Conservation (phyloP, 2,797 vertebrate genomes). For the Oryzias sinensis region DNA sequence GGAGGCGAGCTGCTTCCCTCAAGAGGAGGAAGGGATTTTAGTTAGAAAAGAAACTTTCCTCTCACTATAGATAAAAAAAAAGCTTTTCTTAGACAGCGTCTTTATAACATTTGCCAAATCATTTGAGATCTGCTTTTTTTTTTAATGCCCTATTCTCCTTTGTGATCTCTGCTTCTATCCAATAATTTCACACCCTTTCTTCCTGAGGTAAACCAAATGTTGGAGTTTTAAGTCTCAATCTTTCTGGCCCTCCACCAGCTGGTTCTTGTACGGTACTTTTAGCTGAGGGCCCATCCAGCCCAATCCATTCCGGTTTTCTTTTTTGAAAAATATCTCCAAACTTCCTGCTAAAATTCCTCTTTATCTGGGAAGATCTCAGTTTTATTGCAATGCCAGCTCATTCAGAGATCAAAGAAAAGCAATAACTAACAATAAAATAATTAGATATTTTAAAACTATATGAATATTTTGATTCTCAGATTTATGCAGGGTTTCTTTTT, state of each 20-base stretch:
- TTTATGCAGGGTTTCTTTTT: too few relatives aligned
- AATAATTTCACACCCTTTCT: neutral
- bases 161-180: neutral
- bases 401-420: neutral
- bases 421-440: too few relatives aligned
- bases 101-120: too few relatives aligned
- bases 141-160: neutral
- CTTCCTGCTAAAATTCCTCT: constrained; percentile 3
- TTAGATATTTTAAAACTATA: too few relatives aligned
- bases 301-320: neutral
- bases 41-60: too few relatives aligned
- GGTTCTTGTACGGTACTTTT: neutral
- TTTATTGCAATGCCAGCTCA: constrained; percentile 17
- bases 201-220: neutral
- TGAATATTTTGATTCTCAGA: rapidly evolving
- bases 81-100: too few relatives aligned
- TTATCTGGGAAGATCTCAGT: constrained; percentile 6
- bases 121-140: neutral
- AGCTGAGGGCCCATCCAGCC: constrained; percentile 1
- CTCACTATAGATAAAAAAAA: too few relatives aligned
- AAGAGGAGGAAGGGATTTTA: too few relatives aligned
- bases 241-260: constrained; percentile 5
- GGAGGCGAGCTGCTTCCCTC: too few relatives aligned
- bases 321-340: constrained; percentile 4
- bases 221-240: neutral